Percentiles rank a stretch among this genome's conserved stretches.
Conservation (phyloP, 2,113 vertebrate genomes). For the Lepus americanus region DNA sequence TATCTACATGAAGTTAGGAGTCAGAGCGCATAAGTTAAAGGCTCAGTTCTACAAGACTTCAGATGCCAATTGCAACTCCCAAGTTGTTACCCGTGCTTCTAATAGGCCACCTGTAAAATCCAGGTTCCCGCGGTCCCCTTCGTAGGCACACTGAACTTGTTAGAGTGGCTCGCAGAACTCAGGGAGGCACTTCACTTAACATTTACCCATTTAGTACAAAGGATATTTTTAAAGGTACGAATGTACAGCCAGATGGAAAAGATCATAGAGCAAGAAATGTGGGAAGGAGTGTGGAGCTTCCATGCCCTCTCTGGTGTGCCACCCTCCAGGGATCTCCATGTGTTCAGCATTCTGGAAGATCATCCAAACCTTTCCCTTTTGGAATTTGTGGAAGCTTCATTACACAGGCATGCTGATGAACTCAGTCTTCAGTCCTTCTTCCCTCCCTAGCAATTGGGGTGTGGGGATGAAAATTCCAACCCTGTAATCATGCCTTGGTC, state of each 20-base stretch:
- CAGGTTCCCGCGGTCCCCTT: neutral
- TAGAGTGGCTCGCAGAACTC: neutral
- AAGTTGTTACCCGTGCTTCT: neutral
- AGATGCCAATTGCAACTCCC: neutral
- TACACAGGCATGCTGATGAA: neutral
- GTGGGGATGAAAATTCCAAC: neutral
- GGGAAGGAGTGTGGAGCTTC: neutral
- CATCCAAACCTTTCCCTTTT: too few relatives aligned
- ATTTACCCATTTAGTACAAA: neutral
- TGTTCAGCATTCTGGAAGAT: neutral
- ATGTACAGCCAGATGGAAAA: neutral
- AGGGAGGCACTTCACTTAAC: neutral
- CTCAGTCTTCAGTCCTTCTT: neutral
- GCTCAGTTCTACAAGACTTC: neutral
- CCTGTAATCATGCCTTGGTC: neutral
- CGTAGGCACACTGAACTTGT: neutral
- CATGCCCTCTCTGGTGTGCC: neutral
- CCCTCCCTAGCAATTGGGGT: neutral
- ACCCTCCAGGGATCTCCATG: neutral
- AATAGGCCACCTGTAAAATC: neutral
- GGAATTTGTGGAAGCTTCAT: neutral
- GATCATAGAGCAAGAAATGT: neutral
- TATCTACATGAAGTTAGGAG: neutral
- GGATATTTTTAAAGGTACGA: neutral
- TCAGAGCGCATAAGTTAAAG: neutral